phyloP scores from a whole-genome alignment of 1,140 invertebrate genomes.

The Campoletis sonorensis region DNA sequence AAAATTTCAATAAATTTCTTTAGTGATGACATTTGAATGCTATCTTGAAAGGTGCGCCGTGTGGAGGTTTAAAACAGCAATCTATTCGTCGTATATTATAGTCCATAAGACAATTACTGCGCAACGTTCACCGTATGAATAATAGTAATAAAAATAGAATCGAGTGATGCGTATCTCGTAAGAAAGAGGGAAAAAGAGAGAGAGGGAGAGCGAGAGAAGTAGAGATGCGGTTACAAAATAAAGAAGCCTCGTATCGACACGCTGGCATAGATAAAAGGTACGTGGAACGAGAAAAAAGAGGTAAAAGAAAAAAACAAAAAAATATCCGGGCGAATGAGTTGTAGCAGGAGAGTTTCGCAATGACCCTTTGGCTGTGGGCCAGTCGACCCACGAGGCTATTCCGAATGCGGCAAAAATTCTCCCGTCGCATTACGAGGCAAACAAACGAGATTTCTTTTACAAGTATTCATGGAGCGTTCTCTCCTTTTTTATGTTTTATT shows the following conservation, averaged over 20 bases:
- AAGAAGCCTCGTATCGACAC: too few species aligned
- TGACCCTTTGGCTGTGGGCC: conserved; percentile 7
- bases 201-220: too few species aligned
- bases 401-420: conserved; percentile 12
- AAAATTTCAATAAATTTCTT: neutral
- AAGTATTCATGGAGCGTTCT: neutral
- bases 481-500: neutral
- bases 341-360: neutral
- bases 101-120: too few species aligned
- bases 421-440: neutral
- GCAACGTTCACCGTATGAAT: neutral
- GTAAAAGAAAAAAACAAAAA: too few species aligned
- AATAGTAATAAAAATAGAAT: neutral
- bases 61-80: too few species aligned
- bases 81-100: too few species aligned
- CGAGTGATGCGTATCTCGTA: neutral
- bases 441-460: neutral
- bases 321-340: neutral
- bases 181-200: too few species aligned
- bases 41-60: conserved; percentile 22
- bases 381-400: neutral
- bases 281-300: neutral
- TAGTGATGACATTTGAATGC: conserved; percentile 17
- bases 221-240: too few species aligned
- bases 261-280: neutral